Evolutionary conservation across 2,888 invertebrate species (phyloP).

Genomic region (Drosophila fulvimacula): DNA sequence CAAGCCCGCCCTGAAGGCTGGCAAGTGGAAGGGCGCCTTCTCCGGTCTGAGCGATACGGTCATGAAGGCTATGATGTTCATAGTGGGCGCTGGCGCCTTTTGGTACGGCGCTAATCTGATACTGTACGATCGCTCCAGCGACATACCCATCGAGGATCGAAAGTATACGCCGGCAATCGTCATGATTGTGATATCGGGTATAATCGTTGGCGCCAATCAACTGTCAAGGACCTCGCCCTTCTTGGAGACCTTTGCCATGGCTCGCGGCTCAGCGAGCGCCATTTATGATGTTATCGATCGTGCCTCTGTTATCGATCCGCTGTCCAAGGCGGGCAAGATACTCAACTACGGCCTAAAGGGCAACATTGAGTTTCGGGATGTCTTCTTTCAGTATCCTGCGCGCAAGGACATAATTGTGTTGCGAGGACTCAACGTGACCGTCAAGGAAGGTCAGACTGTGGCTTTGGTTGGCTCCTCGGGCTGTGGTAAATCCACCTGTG

Average conservation of each 20-base stretch:
- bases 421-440: slow-evolving; percentile 87
- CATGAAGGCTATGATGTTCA: slow-evolving; percentile 90
- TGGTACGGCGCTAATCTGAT: slow-evolving; percentile 92
- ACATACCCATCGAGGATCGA: slow-evolving; percentile 84
- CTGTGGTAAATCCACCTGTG: slow-evolving; percentile 92
- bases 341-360: slow-evolving; percentile 86
- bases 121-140: slow-evolving; percentile 87
- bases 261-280: slow-evolving; percentile 89
- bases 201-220: slow-evolving; percentile 90
- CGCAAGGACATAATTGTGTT: slow-evolving; percentile 89
- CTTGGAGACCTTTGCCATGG: slow-evolving; percentile 89
- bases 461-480: slow-evolving; percentile 91
- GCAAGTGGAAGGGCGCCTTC: slow-evolving; percentile 87
- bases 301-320: slow-evolving; percentile 89
- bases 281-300: slow-evolving; percentile 91
- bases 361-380: slow-evolving; percentile 88
- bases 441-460: slow-evolving; percentile 88
- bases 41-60: slow-evolving; percentile 89
- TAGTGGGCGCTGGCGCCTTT: slow-evolving; percentile 90
- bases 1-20: slow-evolving; percentile 87
- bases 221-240: slow-evolving; percentile 90
- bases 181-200: slow-evolving; percentile 90
- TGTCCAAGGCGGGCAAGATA: slow-evolving; percentile 88
- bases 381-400: slow-evolving; percentile 91
- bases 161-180: slow-evolving; percentile 89